phyloP scores from a whole-genome alignment of 1,140 invertebrate genomes.

The Procambarus clarkii region DNA sequence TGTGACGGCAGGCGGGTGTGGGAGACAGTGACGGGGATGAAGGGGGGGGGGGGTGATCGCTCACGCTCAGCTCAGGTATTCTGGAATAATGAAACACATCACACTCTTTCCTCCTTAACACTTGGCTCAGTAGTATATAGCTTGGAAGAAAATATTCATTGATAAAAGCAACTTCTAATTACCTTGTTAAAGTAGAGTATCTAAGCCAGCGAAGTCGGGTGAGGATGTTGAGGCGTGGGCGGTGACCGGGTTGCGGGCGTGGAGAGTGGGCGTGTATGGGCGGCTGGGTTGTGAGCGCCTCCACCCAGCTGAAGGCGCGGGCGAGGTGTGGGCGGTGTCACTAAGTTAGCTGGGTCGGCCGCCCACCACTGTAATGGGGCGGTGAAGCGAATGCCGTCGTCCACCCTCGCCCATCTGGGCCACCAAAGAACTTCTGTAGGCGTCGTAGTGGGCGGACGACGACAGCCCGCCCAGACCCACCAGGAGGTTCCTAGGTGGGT shows the following conservation, averaged over 20 bases:
- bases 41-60: too few species aligned
- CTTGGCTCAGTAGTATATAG: too few species aligned
- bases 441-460: conserved; percentile 76
- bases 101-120: too few species aligned
- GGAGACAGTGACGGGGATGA: too few species aligned
- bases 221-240: not conserved
- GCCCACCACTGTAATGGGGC: conserved; percentile 75
- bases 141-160: too few species aligned
- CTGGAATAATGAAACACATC: too few species aligned
- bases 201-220: not conserved
- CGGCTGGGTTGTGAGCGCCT: conserved; percentile 9
- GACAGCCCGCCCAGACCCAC: conserved; percentile 40
- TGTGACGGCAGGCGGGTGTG: too few species aligned
- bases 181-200: not conserved
- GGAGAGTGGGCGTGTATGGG: not conserved
- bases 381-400: conserved; percentile 74
- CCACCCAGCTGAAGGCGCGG: not conserved
- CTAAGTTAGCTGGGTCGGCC: conserved; percentile 60
- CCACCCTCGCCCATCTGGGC: conserved; percentile 73
- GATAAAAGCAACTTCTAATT: not conserved
- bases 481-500: conserved; percentile 67
- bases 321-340: conserved; percentile 4
- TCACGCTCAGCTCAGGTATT: too few species aligned
- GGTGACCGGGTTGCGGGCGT: not conserved
- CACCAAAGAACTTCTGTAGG: conserved; percentile 77